Evolutionary conservation across 23 tunicate genomes (phyloP), one percentile per base, ranked within the genome.

Genomic region (Ciona savignyi): DNA sequence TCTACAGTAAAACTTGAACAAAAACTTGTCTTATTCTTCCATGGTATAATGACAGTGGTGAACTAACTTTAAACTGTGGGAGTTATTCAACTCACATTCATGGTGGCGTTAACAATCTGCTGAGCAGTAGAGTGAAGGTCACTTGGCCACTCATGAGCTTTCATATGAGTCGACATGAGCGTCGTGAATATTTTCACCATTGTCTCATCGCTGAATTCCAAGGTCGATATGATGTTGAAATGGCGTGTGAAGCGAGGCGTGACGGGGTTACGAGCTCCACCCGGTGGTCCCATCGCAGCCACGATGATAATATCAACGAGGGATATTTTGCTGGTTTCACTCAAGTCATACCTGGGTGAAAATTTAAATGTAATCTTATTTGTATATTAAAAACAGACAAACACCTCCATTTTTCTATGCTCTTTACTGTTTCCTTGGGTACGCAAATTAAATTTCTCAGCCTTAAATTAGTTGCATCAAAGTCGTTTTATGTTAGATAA

Each of bases 261-360:
- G 61, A 94, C 99, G 33, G 84, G 83, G 67, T 94, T 87, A 20
- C 99, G 69, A 71, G 90, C 90, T 71, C 99, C 99, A 33, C 99
- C 99, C 32, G 99, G 95, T 70, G 99, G 99, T 3, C 99, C 99
- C 99, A 94, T 94, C 34, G 95, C 99, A 19, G 86, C 99, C 30
- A 94, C 77, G 35, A 94, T 68, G 34, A 83, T 79, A 68, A 94
- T 70, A 67, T 94, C 99, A 35, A 82, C 86, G 4, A 94, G 77
- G 3, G 78, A 66, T 20, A 94, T 71, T 23, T 73, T 78, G 29
- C 76, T 77, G 1, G 99, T 94, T 63, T 94, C 99, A 56, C 87
- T 86, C 60, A 94, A 48, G 63, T 94, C 99, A 35, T 94, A 94
- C 93, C 93, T 91, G 49, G 22, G 27, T 9, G 22, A n/a, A n/a